Percentiles rank a stretch among this genome's conserved stretches.
Conservation (phyloP, 1,140 invertebrate genomes). For the Probaryconus sp. region DNA sequence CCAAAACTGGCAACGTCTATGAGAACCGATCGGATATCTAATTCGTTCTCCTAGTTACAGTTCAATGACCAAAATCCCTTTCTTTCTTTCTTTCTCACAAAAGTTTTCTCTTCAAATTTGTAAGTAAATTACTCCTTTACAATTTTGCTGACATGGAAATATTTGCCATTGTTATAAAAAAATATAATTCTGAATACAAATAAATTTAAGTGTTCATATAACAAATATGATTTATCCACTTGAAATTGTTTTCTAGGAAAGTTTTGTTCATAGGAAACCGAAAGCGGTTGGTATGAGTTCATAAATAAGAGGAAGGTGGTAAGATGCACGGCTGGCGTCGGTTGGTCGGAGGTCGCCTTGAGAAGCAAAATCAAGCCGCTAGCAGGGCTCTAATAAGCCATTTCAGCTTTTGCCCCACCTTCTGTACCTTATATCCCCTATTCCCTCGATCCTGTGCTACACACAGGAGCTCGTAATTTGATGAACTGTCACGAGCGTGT, state of each 20-base stretch:
- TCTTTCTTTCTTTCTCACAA: slow-evolving; percentile 18
- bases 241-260: no score
- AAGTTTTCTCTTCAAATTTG: slow-evolving; percentile 17
- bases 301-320: slow-evolving; percentile 54
- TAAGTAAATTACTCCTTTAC: no score
- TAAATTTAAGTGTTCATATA: no score
- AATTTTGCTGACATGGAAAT: no score
- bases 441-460: slow-evolving; percentile 6
- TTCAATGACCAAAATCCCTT: slow-evolving; percentile 10
- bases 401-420: slow-evolving; percentile 52
- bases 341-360: slow-evolving; percentile 59
- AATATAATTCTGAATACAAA: no score
- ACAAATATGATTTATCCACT: no score
- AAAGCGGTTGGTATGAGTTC: slow-evolving; percentile 44
- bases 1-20: slow-evolving; percentile 35
- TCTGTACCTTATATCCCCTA: slow-evolving; percentile 49
- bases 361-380: slow-evolving; percentile 60
- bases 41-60: slow-evolving; percentile 33
- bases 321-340: slow-evolving; percentile 58
- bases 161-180: no score
- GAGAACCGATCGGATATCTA: slow-evolving; percentile 42
- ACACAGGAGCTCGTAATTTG: slow-evolving; percentile 55
- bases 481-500: slow-evolving; percentile 61
- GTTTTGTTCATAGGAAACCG: slow-evolving; percentile 15
- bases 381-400: slow-evolving; percentile 61